phyloP scores from a whole-genome alignment of 2,888 invertebrate genomes.

The Itoplectis maculator region DNA sequence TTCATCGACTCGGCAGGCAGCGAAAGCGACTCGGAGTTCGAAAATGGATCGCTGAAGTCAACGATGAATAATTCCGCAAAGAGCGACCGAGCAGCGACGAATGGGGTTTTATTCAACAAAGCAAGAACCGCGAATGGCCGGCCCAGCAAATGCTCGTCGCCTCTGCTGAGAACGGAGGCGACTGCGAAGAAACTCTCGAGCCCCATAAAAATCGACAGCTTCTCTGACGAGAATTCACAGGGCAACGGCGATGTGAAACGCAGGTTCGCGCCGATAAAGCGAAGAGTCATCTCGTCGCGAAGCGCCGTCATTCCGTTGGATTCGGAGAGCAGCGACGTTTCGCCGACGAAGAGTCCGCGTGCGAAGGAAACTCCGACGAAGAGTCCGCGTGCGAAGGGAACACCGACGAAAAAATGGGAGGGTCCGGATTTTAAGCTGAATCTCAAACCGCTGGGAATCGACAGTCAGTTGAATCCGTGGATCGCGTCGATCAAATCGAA shows the following conservation, averaged over 20 bases:
- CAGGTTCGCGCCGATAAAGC: slow-evolving; percentile 24
- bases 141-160: neutral
- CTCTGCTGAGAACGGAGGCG: neutral
- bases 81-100: neutral
- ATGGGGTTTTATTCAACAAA: neutral
- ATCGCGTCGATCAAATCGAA: slow-evolving; percentile 74
- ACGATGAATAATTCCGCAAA: neutral
- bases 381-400: slow-evolving; percentile 61
- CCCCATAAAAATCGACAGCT: slow-evolving; percentile 38
- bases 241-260: neutral
- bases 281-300: neutral
- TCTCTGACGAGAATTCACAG: slow-evolving; percentile 43
- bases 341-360: slow-evolving; percentile 52
- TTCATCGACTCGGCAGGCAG: slow-evolving; percentile 69
- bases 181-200: slow-evolving; percentile 11
- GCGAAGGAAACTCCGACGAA: slow-evolving; percentile 59
- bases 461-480: slow-evolving; percentile 76
- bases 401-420: slow-evolving; percentile 68
- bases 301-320: slow-evolving; percentile 31
- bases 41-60: slow-evolving; percentile 14
- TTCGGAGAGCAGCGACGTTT: slow-evolving; percentile 50
- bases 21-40: slow-evolving; percentile 62
- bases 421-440: slow-evolving; percentile 79
- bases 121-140: neutral
- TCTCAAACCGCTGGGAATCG: slow-evolving; percentile 78